A percentile compares a stretch with the other conserved stretches of the same genome.
phyloP scores from a whole-genome alignment of 2,113 vertebrate species.

The Tonatia bakeri region DNA sequence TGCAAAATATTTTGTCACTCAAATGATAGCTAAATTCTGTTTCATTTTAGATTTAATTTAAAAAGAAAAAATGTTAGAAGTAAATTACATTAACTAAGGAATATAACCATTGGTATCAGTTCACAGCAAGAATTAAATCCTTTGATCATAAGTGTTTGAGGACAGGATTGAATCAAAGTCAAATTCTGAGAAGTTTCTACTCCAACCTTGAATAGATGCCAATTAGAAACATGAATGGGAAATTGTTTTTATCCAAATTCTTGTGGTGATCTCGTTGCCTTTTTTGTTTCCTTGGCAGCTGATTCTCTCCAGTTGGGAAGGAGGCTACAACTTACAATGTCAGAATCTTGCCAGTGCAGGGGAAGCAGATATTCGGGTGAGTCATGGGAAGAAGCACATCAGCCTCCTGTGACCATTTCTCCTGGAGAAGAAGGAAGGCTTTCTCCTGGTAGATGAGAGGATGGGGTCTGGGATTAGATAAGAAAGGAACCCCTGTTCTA shows the following conservation, averaged over 20 bases:
- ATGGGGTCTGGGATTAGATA: not conserved
- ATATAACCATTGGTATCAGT: not conserved
- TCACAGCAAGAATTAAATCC: not conserved
- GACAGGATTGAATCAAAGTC: not conserved
- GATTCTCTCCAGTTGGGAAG: conserved; percentile 86
- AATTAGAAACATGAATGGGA: not conserved
- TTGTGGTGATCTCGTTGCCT: not conserved
- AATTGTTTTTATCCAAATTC: accelerated
- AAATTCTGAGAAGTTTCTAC: not conserved
- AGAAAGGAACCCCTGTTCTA: not conserved
- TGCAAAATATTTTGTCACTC: not conserved
- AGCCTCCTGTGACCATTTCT: not conserved
- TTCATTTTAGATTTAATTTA: not conserved
- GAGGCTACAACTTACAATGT: conserved; percentile 88
- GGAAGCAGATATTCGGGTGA: conserved; percentile 86
- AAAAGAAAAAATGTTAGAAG: not conserved
- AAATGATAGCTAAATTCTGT: not conserved
- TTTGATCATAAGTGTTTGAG: not conserved
- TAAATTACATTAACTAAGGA: not conserved
- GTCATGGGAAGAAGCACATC: conserved; percentile 12
- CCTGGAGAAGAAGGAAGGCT: accelerated
- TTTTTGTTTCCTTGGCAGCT: conserved; percentile 78
- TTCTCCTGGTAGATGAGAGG: not conserved
- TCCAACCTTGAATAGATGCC: not conserved
- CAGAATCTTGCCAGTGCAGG: conserved; percentile 87